phyloP scores from a whole-genome alignment of 2,888 invertebrate genomes.

The Pyrrhosoma nymphula region DNA sequence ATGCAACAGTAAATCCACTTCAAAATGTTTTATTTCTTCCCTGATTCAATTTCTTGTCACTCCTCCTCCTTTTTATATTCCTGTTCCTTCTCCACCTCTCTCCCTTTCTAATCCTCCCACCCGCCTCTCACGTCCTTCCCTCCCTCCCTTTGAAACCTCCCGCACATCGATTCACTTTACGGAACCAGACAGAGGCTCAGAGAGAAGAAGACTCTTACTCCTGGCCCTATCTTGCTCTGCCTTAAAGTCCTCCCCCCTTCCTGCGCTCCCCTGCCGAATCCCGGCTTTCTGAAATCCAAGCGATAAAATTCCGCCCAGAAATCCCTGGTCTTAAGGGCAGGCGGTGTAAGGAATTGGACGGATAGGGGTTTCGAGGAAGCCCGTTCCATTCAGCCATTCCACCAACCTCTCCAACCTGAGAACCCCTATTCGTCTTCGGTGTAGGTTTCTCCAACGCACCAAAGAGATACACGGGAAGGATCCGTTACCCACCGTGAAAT shows the following conservation, averaged over 20 bases:
- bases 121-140: neutral
- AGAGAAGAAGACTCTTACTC: neutral
- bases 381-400: neutral
- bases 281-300: slow-evolving; percentile 32
- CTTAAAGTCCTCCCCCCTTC: neutral
- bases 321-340: slow-evolving; percentile 21
- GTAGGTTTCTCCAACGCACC: neutral
- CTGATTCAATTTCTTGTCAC: neutral
- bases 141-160: slow-evolving; percentile 11
- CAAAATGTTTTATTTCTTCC: neutral
- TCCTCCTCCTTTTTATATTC: neutral
- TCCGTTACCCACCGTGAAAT: neutral
- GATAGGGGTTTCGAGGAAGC: slow-evolving; percentile 13
- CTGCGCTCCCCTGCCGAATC: neutral
- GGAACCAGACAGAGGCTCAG: slow-evolving; percentile 14
- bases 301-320: slow-evolving; percentile 41
- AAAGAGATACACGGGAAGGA: neutral
- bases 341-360: slow-evolving; percentile 33
- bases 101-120: neutral
- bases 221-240: neutral
- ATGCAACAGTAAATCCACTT: neutral
- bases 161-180: slow-evolving; percentile 21
- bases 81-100: neutral
- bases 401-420: neutral
- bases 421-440: neutral